Evolutionary conservation across 2,113 vertebrate genomes (phyloP).

Genomic region (Gadus macrocephalus): DNA sequence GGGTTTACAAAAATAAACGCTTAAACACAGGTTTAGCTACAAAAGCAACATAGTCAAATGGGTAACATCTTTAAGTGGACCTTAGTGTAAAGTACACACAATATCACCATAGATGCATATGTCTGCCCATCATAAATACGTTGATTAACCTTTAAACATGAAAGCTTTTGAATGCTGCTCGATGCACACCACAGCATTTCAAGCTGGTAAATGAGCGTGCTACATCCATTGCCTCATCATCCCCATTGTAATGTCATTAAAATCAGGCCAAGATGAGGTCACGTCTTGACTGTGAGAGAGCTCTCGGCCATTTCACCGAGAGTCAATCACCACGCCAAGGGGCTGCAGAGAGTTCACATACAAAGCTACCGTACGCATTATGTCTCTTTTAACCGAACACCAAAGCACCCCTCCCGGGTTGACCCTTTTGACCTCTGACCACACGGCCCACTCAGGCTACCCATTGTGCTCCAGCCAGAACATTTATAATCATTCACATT

Average conservation of each 20-base stretch:
- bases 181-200: slow-evolving; percentile 24
- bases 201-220: slow-evolving; percentile 48
- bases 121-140: too few species aligned
- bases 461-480: not conserved
- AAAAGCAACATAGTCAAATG: too few species aligned
- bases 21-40: too few species aligned
- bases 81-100: too few species aligned
- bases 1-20: too few species aligned
- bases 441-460: not conserved
- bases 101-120: too few species aligned
- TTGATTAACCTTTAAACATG: too few species aligned
- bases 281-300: slow-evolving; percentile 50
- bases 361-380: slow-evolving; percentile 54
- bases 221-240: slow-evolving; percentile 32
- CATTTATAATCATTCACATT: too few species aligned
- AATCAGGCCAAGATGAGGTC: slow-evolving; percentile 52
- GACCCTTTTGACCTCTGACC: not conserved
- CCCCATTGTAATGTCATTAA: slow-evolving; percentile 58
- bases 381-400: slow-evolving; percentile 56
- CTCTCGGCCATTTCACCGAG: slow-evolving; percentile 54
- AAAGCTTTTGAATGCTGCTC: slow-evolving; percentile 13
- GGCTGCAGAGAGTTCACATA: slow-evolving; percentile 49
- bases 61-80: too few species aligned
- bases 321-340: slow-evolving; percentile 55
- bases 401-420: slow-evolving; percentile 41